Base-by-base conservation (phyloP, 2,888 invertebrate species). In the Exocentrus adspersus region DNA sequence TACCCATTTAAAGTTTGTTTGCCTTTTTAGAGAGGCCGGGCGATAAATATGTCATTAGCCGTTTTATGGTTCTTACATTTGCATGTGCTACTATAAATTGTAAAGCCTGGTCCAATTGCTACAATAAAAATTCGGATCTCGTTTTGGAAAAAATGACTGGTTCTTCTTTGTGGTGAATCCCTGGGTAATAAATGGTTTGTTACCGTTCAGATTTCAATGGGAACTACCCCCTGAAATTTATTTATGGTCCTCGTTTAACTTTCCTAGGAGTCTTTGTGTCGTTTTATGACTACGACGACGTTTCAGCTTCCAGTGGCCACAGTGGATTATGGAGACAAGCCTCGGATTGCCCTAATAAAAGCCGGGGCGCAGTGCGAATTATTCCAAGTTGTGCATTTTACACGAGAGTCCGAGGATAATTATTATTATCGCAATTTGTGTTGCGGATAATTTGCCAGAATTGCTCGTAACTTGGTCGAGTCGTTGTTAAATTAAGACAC, bases 321-420 rank as follows among this genome's bases (percentile, higher is more conserved):
- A 45, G 46, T 57, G 42, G 46, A 46, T 57, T 46, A 46, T 28
- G 16, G 32, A 57, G 16, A 32, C 56, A 30, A 43, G 19, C 12
- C 24, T 7, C 16, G 46, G 46, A 57, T 57, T 57, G 56, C 46
- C 56, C 56, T 45, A 57, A 57, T 57, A 57, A 57, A 57, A 46
- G 24, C 14, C 9, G 30, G 46, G 20, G 46, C 30, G 17, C 46
- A 32, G 46, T 32, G 46, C 46, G 20, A 45, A 32, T 42, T 46
- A 43, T 28, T 43, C 24, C 6, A 19, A 32, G 24, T 32, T 45
- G 6, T 46, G 46, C 46, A 54, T 54, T 57, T 28, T 56, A 16
- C n/a, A 46, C 56, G 17, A 43, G 51, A 32, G 51, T 32, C 19
- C 1, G n/a, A 37, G 21, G 48, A 3, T 51, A 17, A 32, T 32